Conservation (phyloP, 2,888 invertebrate genomes). For the Melieria omissa region DNA sequence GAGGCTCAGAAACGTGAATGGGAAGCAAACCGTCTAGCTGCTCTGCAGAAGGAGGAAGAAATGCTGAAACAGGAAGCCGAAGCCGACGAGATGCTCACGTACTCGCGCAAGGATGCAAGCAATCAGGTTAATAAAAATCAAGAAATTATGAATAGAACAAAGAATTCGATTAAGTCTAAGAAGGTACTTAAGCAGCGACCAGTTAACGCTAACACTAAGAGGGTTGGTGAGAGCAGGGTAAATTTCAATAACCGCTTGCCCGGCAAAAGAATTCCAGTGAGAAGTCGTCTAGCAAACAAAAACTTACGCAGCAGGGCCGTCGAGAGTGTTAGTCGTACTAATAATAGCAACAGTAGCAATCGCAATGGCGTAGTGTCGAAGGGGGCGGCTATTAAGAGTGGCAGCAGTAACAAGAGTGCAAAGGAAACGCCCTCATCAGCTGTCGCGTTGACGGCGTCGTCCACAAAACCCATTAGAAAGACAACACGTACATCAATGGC, state of each 20-base stretch:
- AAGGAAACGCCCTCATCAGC: constrained; percentile 7
- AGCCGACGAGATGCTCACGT: constrained; percentile 76
- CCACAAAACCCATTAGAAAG: constrained; percentile 58
- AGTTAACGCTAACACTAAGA: constrained; percentile 36
- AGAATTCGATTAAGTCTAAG: constrained; percentile 38
- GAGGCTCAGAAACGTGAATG: constrained; percentile 87
- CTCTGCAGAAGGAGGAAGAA: constrained; percentile 75
- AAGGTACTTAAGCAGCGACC: constrained; percentile 28
- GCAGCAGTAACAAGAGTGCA: constrained; percentile 42
- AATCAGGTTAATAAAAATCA: constrained; percentile 82
- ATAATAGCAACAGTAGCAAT: constrained; percentile 40
- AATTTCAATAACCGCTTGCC: constrained; percentile 35
- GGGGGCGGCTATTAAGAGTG: constrained; percentile 38
- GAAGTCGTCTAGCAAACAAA: background rate
- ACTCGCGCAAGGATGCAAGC: constrained; percentile 80
- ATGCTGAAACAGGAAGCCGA: constrained; percentile 71
- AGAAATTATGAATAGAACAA: constrained; percentile 51
- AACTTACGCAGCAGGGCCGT: constrained; percentile 2
- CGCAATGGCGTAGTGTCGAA: constrained; percentile 24
- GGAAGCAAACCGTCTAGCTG: constrained; percentile 85
- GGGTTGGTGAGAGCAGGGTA: constrained; percentile 14
- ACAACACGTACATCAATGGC: constrained; percentile 61
- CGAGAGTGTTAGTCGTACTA: constrained; percentile 37
- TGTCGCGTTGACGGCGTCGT: constrained; percentile 18
- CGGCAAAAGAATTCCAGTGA: constrained; percentile 8